Base-by-base conservation (phyloP, 1,140 invertebrate species). In the Schmidtea mediterranea region DNA sequence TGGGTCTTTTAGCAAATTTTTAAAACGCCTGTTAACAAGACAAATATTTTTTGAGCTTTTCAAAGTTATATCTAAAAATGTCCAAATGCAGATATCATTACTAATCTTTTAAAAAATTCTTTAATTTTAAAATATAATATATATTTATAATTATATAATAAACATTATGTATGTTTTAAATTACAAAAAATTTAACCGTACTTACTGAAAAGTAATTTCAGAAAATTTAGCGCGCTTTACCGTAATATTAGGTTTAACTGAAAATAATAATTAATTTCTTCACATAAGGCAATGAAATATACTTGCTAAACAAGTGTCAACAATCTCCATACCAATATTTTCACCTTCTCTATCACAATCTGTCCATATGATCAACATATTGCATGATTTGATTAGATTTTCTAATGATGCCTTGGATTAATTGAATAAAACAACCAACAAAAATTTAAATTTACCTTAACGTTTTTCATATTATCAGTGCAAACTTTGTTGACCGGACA, bases 261-360 rank as follows among this genome's bases (percentile, higher is more conserved):
- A 72, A 58, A 59, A 48, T 43, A 52, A 48, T 46, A 54, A 52
- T 50, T 26, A 49, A 36, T 15, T 43, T 43, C 23, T 21, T 51
- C 24, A 46, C 22, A 50, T 23, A 37, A 40, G 19, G 8, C 3
- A 32, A 32, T 16, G 3, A 40, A 40, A 41, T 41, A 56, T 59
- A 61, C 62, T 61, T 56, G 58, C 57, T 53, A 66, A 71, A 59
- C 90, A 97, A 3, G 94, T 82, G 53, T 84, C 67, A 48, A 95
- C 89, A 10, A 97, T 77, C 74, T 98, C 89, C 73, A 76, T 92
- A 1, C 92, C 90, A 67, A 98, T 98, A 63, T 95, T 94, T 72
- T 98, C 92, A 49, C 92, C 92, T 74, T 98, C 92, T 69, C 90
- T 76, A 73, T 98, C 92, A 73, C 90, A 92, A 87, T 98, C 92